phyloP scores from a whole-genome alignment of 1,140 invertebrate genomes.

The Drusus annulatus region DNA sequence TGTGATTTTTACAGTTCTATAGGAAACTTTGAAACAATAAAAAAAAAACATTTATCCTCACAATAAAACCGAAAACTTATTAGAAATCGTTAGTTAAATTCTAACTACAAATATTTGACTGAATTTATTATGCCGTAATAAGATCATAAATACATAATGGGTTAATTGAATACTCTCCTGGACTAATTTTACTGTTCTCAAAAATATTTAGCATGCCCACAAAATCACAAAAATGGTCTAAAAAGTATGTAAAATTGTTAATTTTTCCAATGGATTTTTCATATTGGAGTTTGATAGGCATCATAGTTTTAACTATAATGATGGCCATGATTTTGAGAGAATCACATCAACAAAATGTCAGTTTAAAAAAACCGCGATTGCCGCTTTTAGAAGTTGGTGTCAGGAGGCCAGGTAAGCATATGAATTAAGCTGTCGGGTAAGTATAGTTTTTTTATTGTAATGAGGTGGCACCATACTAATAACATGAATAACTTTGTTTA shows the following conservation, averaged over 20 bases:
- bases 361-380: conserved; percentile 22
- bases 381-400: conserved; percentile 23
- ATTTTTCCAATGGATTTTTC: conserved; percentile 30
- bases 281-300: conserved; percentile 35
- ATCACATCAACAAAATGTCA: conserved; percentile 31
- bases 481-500: not conserved
- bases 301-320: conserved; percentile 26
- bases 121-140: too few relatives aligned
- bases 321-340: conserved; percentile 30
- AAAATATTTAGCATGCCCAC: too few relatives aligned
- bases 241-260: not conserved
- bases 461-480: not conserved
- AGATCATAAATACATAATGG: too few relatives aligned
- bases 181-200: too few relatives aligned
- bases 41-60: too few relatives aligned
- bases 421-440: not conserved
- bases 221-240: not conserved
- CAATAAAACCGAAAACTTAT: too few relatives aligned
- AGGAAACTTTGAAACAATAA: too few relatives aligned
- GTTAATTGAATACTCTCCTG: too few relatives aligned
- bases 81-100: too few relatives aligned
- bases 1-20: too few relatives aligned
- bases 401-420: conserved; percentile 26
- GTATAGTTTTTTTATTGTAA: not conserved
- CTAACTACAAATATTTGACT: too few relatives aligned